These are phyloP conservation scores for Arctia plantaginis DNA, from an alignment of 2,888 invertebrate species.

Conservation along the genomic window DNA sequence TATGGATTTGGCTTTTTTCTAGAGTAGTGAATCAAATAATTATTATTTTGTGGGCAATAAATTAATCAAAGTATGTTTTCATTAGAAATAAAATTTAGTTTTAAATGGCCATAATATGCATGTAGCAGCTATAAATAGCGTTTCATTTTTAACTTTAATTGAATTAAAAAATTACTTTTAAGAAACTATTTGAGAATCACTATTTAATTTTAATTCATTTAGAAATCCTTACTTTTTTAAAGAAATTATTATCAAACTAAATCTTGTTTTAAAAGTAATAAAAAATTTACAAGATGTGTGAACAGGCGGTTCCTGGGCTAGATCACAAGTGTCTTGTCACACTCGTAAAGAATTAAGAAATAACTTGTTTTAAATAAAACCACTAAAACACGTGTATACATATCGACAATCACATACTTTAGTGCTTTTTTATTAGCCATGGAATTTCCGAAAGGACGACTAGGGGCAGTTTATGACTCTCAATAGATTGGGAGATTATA, in stretches of 20 bases:
- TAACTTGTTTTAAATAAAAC: conserved; percentile 55
- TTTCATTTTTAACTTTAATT: neutral
- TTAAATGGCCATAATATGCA: no score
- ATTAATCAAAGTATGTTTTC: conserved; percentile 25
- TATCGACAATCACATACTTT: conserved; percentile 73
- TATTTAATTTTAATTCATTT: neutral
- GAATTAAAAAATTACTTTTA: neutral
- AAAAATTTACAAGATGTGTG: conserved; percentile 45
- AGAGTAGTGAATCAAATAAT: conserved; percentile 34
- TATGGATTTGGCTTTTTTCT: conserved; percentile 27
- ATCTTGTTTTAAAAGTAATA: conserved; percentile 41
- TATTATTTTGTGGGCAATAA: conserved; percentile 43
- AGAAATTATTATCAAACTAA: conserved; percentile 11
- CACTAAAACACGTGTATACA: conserved; percentile 49
- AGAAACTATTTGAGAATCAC: neutral
- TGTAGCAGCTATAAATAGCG: neutral
- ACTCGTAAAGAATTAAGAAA: conserved; percentile 54
- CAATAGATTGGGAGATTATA: conserved; percentile 77
- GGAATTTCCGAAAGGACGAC: conserved; percentile 66
- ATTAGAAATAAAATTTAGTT: conserved; percentile 7
- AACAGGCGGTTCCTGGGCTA: conserved; percentile 44
- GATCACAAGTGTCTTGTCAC: conserved; percentile 41
- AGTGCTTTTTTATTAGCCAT: conserved; percentile 68
- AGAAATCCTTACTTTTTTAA: neutral
- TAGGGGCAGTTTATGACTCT: conserved; percentile 52